Evolutionary conservation across 1,140 invertebrate species (phyloP), one percentile per base, ranked within the genome.

Genomic region (Saccostrea echinata): DNA sequence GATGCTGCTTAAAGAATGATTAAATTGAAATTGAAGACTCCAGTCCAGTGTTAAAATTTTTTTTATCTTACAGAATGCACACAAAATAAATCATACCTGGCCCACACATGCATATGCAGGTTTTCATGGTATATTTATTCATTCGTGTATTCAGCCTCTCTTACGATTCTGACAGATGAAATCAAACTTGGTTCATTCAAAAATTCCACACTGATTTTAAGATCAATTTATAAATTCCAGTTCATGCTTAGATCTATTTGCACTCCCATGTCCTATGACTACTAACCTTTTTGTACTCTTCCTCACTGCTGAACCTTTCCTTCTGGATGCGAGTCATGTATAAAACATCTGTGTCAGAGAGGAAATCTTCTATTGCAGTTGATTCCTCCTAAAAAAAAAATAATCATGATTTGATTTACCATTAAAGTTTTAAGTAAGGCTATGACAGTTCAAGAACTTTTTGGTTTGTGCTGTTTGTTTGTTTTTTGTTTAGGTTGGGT

Each of bases 271-370:
- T 21, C 57, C 57, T 64, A 8, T 64, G 57, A 64, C 13, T 64
- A 18, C 64, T 93, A 95, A 98, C 97, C 96, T 97, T 96, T 85
- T 98, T 95, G 95, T 99, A 99, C 92, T 99, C 98, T 89, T 97
- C 97, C 91, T 97, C 95, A 55, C 96, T 97, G 0, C 95, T 92
- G 95, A 99, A 99, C 90, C 99, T 96, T 95, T 99, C 99, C 51
- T 97, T 96, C 94, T 99, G 99, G 91, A 99, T 99, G 89, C 99
- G 96, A 0, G 99, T 99, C 97, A 99, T 98, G 92, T 99, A 99
- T 2, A 99, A 94, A 21, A 99, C 98, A 96, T 99, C 99, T 8
- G 98, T 99, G 84, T 98, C 97, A 0, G 97, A 96, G 12, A 99
- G 94, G 18, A 97, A 98, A 71, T 97, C 97, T 94, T 99, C 97